Evolutionary conservation across 2,888 invertebrate species (phyloP), one percentile per base, ranked within the genome.

Genomic region (Hirtodrosophila trivittata): DNA sequence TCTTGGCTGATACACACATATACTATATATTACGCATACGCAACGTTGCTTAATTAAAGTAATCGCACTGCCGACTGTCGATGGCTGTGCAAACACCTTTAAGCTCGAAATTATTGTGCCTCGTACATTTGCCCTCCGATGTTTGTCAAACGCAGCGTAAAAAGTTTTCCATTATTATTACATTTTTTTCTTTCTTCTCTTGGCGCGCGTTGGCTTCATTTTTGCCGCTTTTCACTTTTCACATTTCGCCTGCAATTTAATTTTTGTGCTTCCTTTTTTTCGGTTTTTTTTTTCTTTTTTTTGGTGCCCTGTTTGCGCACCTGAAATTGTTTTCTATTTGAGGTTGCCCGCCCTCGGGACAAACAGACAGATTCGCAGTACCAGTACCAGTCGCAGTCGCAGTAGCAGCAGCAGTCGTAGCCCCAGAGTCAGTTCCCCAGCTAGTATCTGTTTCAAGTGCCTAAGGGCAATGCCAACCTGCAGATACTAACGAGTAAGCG

Each of bases 241-340:
- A 41, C 70, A 46, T 59, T 54, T 59, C 46, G 57, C 57, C 57
- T 59, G 78, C 86, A 68, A 76, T 85, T 72, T 85, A 75, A 83
- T 80, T 83, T 85, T 78, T 60, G 62, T 62, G 47, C 65, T 78
- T 71, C 43, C 47, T 54, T 60, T 82, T 66, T 13, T 26, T 47
- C 38, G 28, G 26, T 33, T 85, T 76, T 60, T 59, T 62, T 45
- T 65, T 76, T 71, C 41, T 45, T 51, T 60, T 78, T 66, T 41
- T 71, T 25, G 47, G 37, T 26, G 42, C 39, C 52, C 64, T 85
- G 78, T 85, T 80, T 80, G 86, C 83, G 59, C 66, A 62, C 69
- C 64, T 83, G 69, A 80, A 80, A 86, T 86, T 83, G 86, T 86
- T 86, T 85, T 80, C 86, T 72, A 86, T 85, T 80, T 86, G 76